A percentile compares a stretch with the other conserved stretches of the same genome.
These are phyloP conservation scores for Orthosia gothica DNA, from an alignment of 2,888 invertebrate genomes.

Conservation along the genomic window DNA sequence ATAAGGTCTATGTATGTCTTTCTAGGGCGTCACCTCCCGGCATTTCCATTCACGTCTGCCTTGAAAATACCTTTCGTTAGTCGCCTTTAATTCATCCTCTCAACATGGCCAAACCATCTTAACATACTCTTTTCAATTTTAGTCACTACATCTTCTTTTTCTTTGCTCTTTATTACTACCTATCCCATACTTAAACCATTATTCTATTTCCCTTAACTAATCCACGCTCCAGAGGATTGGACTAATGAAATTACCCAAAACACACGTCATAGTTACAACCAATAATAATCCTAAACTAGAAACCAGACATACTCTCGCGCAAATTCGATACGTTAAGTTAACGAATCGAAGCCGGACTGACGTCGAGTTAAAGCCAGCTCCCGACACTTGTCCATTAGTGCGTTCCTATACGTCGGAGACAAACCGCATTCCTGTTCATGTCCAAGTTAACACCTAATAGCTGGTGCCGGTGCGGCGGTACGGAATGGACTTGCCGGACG, in stretches of 20 bases:
- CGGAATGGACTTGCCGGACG: conserved; percentile 72
- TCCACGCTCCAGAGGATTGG: neutral
- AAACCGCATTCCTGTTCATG: conserved; percentile 72
- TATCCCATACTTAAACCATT: neutral
- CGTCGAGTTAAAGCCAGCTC: conserved; percentile 52
- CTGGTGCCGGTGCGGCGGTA: conserved; percentile 68
- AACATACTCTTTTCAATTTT: too few species aligned
- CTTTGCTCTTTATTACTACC: too few species aligned
- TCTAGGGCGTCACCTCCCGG: too few species aligned
- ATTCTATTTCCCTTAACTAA: neutral
- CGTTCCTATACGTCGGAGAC: conserved; percentile 62
- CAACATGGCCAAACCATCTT: too few species aligned
- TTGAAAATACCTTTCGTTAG: too few species aligned
- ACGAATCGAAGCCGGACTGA: conserved; percentile 52
- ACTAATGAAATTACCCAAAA: conserved; percentile 17
- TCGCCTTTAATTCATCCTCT: too few species aligned
- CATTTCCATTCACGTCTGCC: too few species aligned
- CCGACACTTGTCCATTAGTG: conserved; percentile 68
- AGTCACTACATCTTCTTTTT: too few species aligned
- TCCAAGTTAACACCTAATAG: conserved; percentile 76
- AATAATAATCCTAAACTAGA: conserved; percentile 29
- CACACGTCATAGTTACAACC: conserved; percentile 29
- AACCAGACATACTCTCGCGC: conserved; percentile 30
- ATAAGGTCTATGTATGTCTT: too few species aligned
- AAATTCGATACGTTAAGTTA: conserved; percentile 47